Conservation (phyloP, 2,113 vertebrate species). For the Otis tarda region DNA sequence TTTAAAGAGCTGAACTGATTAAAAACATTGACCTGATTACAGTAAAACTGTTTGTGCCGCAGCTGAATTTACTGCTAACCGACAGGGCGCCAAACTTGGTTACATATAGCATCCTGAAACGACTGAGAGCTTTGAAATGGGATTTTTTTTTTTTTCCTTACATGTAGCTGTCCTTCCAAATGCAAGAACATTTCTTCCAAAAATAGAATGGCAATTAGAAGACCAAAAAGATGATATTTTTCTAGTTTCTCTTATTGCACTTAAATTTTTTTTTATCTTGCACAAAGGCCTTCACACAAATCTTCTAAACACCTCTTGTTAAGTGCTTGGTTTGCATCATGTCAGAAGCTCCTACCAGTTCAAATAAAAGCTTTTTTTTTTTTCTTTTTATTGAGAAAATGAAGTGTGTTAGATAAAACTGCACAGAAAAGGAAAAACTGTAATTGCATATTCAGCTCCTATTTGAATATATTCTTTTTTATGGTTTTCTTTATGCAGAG, state of each 20-base stretch:
- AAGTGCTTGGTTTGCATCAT: conserved; percentile 73
- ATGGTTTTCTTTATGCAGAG: conserved; percentile 72
- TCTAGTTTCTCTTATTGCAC: conserved; percentile 62
- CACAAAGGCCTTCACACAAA: conserved; percentile 70
- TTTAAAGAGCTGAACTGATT: conserved; percentile 67
- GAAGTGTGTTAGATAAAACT: conserved; percentile 71
- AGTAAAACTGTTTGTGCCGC: conserved; percentile 48
- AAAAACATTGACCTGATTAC: conserved; percentile 62
- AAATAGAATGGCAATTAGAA: conserved; percentile 19
- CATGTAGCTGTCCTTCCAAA: conserved; percentile 23
- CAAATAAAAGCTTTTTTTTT: conserved; percentile 44
- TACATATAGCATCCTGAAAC: not conserved
- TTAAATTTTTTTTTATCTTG: conserved; percentile 70
- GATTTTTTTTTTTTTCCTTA: not conserved
- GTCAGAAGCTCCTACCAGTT: conserved; percentile 70
- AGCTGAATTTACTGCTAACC: conserved; percentile 60
- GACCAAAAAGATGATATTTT: conserved; percentile 48
- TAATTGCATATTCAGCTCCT: conserved; percentile 74
- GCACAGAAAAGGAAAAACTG: conserved; percentile 61
- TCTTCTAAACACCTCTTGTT: conserved; percentile 74
- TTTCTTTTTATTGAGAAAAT: conserved; percentile 60
- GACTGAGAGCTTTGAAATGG: conserved; percentile 42
- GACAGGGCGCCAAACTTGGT: conserved; percentile 8
- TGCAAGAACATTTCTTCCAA: conserved; percentile 36
- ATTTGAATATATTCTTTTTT: conserved; percentile 72